Base-by-base conservation (phyloP, 1,140 invertebrate species). In the Anadara kagoshimensis region DNA sequence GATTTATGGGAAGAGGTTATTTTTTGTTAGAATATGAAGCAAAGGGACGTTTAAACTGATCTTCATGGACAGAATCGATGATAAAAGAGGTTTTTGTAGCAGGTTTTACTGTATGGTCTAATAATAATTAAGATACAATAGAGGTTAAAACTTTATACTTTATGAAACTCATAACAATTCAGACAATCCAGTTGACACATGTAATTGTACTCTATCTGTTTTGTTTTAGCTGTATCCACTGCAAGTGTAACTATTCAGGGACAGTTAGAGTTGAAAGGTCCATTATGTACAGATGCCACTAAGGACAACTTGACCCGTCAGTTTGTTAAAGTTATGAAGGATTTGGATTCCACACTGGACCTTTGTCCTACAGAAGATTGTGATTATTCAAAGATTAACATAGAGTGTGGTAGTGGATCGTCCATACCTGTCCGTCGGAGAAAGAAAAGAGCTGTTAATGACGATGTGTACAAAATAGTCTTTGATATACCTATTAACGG, bases 401-500 rank as follows among this genome's bases (percentile, higher is more conserved):
- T 75, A 1, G 45, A 45, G 16, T 75, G 73, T 62, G 26, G 26
- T 0, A 61, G 51, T 4, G 44, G 36, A 7, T 7, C 36, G 26
- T 26, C 53, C 2, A 26, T 11, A 16, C 45, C 44, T 5, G 54
- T 11, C 10, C 57, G 44, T 16, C 49, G 63, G 20, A 65, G 57
- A 43, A 53, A 53, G 29, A 45, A 54, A 22, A 47, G 57, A 26
- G 49, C 51, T 16, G 56, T 49, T 1, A 62, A 20, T 7, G 53
- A 67, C 16, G 22, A 11, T 26, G 56, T 45, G 4, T 70, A 70
- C 43, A 26, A 36, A 45, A 68, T 75, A 8, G 11, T 44, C 14
- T 75, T 75, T 69, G 64, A 75, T 26, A 69, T 75, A 24, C 68
- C 73, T 22, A 63, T 75, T 0, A 70, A 75, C 65, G 68, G 68